These are phyloP conservation scores for Gouania willdenowi DNA, from an alignment of 2,797 vertebrate genomes.

Conservation along the genomic window DNA sequence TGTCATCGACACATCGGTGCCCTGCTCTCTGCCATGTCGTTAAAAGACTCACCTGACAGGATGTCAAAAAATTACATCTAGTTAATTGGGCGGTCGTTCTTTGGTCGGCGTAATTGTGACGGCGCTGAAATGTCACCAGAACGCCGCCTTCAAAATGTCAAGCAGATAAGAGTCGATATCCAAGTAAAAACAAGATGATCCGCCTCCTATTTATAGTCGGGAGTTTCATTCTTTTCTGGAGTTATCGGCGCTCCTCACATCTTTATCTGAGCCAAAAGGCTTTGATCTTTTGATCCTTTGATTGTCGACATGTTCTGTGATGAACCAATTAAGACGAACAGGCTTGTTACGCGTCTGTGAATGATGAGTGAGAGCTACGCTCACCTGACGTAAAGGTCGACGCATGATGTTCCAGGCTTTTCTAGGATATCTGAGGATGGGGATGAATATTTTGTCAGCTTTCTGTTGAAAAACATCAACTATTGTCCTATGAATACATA, in stretches of 20 bases:
- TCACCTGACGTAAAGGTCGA: too few species aligned
- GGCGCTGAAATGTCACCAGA: conserved; percentile 60
- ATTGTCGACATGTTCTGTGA: conserved; percentile 52
- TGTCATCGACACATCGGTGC: background rate
- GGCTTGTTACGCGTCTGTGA: conserved; percentile 27
- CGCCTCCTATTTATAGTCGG: conserved; percentile 39
- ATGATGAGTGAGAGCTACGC: too few species aligned
- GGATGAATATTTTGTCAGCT: too few species aligned
- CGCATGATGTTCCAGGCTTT: too few species aligned
- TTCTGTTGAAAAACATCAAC: too few species aligned
- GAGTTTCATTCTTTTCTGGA: conserved; percentile 39
- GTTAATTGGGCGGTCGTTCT: conserved; percentile 46
- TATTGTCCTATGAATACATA: too few species aligned
- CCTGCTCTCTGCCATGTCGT: conserved; percentile 16
- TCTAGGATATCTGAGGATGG: too few species aligned
- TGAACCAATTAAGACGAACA: conserved; percentile 46
- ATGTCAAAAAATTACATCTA: conserved; percentile 22
- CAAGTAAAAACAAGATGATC: conserved; percentile 52
- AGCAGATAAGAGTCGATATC: conserved; percentile 55
- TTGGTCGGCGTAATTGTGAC: conserved; percentile 37
- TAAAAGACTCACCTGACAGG: conserved; percentile 19
- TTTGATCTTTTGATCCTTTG: conserved; percentile 28
- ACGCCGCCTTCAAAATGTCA: conserved; percentile 61
- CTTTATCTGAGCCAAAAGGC: conserved; percentile 23
- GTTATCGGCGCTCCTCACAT: conserved; percentile 32